Conservation (phyloP, 2,888 invertebrate genomes). For the Torymus auratus region DNA sequence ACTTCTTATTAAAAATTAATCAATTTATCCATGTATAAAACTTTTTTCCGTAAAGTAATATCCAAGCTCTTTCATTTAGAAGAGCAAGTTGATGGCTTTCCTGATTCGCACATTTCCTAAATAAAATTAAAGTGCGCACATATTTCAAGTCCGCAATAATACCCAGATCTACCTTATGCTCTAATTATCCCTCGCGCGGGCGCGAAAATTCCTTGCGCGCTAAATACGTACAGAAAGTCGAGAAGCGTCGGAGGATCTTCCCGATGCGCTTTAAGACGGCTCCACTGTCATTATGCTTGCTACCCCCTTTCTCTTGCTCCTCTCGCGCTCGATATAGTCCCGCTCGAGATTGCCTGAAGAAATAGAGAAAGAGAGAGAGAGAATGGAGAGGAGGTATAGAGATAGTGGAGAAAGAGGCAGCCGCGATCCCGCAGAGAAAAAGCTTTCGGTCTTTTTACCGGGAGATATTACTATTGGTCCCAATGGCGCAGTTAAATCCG, state of each 20-base stretch:
- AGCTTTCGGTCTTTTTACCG: slow-evolving; percentile 56
- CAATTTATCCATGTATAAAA: too few relatives aligned
- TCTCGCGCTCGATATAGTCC: slow-evolving; percentile 21
- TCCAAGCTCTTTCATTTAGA: too few relatives aligned
- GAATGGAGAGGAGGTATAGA: slow-evolving; percentile 1
- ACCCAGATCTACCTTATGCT: not conserved
- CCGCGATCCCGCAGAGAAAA: slow-evolving; percentile 39
- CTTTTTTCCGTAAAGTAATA: too few relatives aligned
- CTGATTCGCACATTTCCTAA: not conserved
- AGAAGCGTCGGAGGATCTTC: not conserved
- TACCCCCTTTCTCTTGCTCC: not conserved
- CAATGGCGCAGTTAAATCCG: slow-evolving; percentile 62
- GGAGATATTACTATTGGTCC: slow-evolving; percentile 63
- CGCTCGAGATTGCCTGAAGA: slow-evolving; percentile 9
- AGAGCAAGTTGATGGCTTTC: too few relatives aligned
- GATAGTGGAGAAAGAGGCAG: not conserved
- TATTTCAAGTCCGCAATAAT: not conserved
- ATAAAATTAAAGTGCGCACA: not conserved
- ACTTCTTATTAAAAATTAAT: too few relatives aligned
- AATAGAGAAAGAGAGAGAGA: slow-evolving; percentile 5
- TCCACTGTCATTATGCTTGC: slow-evolving; percentile 21
- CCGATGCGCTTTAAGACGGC: slow-evolving; percentile 47
- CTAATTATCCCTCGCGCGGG: too few relatives aligned
- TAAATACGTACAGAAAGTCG: too few relatives aligned
- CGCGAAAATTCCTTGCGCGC: too few relatives aligned